These are phyloP conservation scores for Schizotus pectinicornis DNA, from an alignment of 2,888 invertebrate genomes.

Conservation along the genomic window DNA sequence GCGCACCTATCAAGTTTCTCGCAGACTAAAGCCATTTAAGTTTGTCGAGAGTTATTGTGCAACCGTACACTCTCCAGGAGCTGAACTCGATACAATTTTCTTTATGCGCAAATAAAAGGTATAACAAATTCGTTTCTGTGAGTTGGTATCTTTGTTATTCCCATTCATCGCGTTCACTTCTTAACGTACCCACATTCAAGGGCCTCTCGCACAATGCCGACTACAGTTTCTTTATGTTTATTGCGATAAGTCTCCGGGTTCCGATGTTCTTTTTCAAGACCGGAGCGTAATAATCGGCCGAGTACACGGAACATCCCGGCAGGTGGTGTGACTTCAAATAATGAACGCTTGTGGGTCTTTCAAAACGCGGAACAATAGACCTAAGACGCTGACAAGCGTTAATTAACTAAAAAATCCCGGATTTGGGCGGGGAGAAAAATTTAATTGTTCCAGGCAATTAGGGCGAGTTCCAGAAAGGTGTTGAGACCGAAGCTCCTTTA, in stretches of 20 bases:
- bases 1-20: too few species aligned
- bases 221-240: slow-evolving; percentile 24
- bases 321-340: slow-evolving; percentile 20
- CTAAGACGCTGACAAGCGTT: neutral
- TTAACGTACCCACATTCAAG: slow-evolving; percentile 10
- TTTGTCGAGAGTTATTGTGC: slow-evolving; percentile 8
- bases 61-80: slow-evolving; percentile 16
- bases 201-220: slow-evolving; percentile 11
- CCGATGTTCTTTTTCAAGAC: slow-evolving; percentile 16
- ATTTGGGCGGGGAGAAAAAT: slow-evolving; percentile 10
- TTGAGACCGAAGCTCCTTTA: slow-evolving; percentile 8
- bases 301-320: slow-evolving; percentile 9
- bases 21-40: too few species aligned
- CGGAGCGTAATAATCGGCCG: slow-evolving; percentile 1
- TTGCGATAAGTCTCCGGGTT: slow-evolving; percentile 12
- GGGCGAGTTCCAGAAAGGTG: slow-evolving; percentile 20
- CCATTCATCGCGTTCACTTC: slow-evolving; percentile 23
- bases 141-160: slow-evolving; percentile 15
- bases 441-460: slow-evolving; percentile 20
- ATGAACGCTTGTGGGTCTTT: slow-evolving; percentile 14
- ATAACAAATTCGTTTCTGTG: slow-evolving; percentile 25
- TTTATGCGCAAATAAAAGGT: slow-evolving; percentile 25
- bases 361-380: neutral
- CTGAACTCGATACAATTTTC: slow-evolving; percentile 23
- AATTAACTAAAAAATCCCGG: slow-evolving; percentile 20